phyloP scores from a whole-genome alignment of 2,797 vertebrate species.

The Myripristis murdjan region DNA sequence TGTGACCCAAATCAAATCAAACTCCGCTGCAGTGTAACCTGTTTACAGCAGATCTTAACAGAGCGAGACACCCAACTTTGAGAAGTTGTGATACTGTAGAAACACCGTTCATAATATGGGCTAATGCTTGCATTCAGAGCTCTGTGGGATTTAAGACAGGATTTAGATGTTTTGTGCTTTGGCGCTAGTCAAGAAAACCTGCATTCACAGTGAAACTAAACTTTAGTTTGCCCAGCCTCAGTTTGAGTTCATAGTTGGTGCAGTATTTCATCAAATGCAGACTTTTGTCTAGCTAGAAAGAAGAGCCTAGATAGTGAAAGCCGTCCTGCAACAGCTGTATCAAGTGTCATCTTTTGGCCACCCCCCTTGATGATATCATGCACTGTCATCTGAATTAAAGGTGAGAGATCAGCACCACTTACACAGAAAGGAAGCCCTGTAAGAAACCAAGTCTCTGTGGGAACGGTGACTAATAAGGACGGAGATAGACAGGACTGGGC shows the following conservation, averaged over 20 bases:
- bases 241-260: background rate
- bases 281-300: background rate
- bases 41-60: background rate
- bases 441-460: no score
- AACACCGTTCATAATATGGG: background rate
- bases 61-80: background rate
- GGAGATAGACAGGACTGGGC: background rate
- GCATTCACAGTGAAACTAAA: background rate
- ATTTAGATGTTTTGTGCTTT: background rate
- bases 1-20: conserved; percentile 5
- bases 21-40: background rate
- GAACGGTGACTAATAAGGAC: no score
- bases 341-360: background rate
- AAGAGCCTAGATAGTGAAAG: background rate
- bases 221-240: background rate
- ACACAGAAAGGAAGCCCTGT: no score
- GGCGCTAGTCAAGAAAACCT: background rate
- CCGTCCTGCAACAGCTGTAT: background rate
- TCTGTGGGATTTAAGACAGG: conserved; percentile 1
- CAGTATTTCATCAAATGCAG: background rate
- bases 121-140: conserved; percentile 5
- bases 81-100: background rate
- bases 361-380: background rate
- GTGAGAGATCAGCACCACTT: conserved; percentile 1
- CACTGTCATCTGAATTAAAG: conserved; percentile 13